These are phyloP conservation scores for Otus sunia DNA, from an alignment of 2,113 vertebrate species.

Conservation along the genomic window DNA sequence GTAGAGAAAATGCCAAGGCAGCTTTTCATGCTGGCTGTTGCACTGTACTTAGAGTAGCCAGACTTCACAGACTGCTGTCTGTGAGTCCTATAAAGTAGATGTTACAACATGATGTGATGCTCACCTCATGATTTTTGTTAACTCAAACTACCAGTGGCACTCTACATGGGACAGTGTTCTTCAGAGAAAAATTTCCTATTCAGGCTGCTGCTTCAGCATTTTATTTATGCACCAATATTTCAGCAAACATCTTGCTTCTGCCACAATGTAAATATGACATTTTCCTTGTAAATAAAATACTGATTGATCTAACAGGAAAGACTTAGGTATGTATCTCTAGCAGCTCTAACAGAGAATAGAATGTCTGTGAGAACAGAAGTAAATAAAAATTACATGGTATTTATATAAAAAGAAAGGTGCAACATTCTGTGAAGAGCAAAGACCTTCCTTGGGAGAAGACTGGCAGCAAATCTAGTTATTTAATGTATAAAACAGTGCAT, in stretches of 20 bases:
- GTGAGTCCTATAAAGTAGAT: not conserved
- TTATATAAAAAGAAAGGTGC: not conserved
- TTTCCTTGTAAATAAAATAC: conserved; percentile 21
- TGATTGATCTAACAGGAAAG: not conserved
- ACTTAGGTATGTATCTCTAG: not conserved
- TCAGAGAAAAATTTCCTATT: not conserved
- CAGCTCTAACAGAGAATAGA: not conserved
- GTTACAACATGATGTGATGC: not conserved
- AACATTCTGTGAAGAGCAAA: not conserved
- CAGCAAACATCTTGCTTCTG: not conserved
- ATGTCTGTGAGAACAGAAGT: not conserved
- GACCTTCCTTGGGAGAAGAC: not conserved
- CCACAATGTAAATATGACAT: not conserved
- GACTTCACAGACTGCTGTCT: not conserved
- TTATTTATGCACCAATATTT: not conserved
- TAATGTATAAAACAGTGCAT: conserved; percentile 7
- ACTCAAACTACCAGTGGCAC: not conserved
- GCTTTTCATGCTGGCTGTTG: not conserved
- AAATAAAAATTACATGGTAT: conserved; percentile 26
- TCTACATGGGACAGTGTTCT: not conserved
- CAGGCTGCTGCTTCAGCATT: not conserved
- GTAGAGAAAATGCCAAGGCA: not conserved
- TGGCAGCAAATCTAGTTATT: conserved; percentile 5
- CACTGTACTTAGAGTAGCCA: not conserved
- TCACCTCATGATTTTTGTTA: not conserved